These are phyloP conservation scores for Allolobophora icterica DNA, from an alignment of 2,888 invertebrate species.

Conservation along the genomic window DNA sequence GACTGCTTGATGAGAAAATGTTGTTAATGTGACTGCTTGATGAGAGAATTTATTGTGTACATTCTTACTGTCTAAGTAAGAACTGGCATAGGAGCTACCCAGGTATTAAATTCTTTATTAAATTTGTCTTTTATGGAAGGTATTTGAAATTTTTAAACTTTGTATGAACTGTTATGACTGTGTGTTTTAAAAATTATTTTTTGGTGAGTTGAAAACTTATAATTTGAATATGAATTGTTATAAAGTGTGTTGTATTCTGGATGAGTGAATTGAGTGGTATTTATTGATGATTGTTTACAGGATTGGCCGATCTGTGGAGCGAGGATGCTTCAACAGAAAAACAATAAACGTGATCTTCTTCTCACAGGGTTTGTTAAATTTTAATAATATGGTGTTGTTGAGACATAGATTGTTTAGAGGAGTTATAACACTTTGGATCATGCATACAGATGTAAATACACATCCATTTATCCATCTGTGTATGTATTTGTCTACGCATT, in stretches of 20 bases:
- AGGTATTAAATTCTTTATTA: not conserved
- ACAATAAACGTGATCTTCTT: slow-evolving; percentile 70
- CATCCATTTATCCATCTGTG: not conserved
- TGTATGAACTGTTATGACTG: not conserved
- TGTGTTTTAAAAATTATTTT: not conserved
- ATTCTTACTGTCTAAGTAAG: not conserved
- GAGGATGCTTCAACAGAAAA: slow-evolving; percentile 50
- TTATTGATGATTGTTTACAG: slow-evolving; percentile 46
- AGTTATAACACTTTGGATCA: slow-evolving; percentile 5
- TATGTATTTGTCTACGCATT: not conserved
- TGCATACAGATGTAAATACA: not conserved
- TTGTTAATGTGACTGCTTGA: not conserved
- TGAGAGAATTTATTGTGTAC: not conserved
- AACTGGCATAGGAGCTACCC: not conserved
- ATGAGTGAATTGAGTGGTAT: not conserved
- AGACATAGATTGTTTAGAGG: not conserved
- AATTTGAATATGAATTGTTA: not conserved
- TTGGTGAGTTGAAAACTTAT: not conserved
- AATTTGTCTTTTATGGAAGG: not conserved
- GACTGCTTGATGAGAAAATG: not conserved
- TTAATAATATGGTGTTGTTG: not conserved
- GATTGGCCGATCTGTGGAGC: slow-evolving; percentile 87
- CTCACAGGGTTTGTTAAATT: slow-evolving; percentile 71
- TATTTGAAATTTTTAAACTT: not conserved
- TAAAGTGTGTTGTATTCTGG: not conserved